Conservation (phyloP, 2,888 invertebrate genomes). For the Dryobota labecula region DNA sequence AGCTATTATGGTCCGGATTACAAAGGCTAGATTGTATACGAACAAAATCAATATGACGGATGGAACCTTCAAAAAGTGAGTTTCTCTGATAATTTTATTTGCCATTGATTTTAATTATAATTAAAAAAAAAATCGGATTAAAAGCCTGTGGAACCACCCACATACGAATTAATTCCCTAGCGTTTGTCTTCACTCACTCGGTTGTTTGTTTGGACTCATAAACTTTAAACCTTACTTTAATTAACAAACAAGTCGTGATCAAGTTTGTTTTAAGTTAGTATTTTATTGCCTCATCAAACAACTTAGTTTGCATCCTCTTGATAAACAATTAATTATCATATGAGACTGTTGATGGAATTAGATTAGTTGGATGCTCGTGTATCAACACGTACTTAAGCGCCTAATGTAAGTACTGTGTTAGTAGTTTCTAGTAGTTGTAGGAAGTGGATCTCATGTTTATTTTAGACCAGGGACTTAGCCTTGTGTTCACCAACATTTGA, state of each 20-base stretch:
- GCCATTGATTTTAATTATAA: too few relatives aligned
- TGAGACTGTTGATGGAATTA: conserved; percentile 50
- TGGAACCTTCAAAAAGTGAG: too few relatives aligned
- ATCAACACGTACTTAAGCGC: conserved; percentile 20
- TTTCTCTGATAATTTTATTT: too few relatives aligned
- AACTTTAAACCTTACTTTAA: conserved; percentile 49
- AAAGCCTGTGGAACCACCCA: neutral
- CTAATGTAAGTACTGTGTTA: neutral
- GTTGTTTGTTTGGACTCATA: conserved; percentile 53
- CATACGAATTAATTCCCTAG: conserved; percentile 8
- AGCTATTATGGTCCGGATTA: too few relatives aligned
- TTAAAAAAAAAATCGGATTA: too few relatives aligned
- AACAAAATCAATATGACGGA: too few relatives aligned
- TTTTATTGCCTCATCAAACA: conserved; percentile 62
- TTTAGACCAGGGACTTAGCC: too few relatives aligned
- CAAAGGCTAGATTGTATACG: too few relatives aligned
- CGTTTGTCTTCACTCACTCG: conserved; percentile 51
- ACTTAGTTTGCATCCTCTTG: conserved; percentile 60
- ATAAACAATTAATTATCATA: conserved; percentile 64
- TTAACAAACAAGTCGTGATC: conserved; percentile 52
- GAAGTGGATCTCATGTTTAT: neutral
- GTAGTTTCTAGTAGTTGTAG: neutral
- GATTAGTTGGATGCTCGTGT: conserved; percentile 43
- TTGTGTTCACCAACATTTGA: too few relatives aligned
- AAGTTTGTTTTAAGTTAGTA: conserved; percentile 60